A percentile compares a stretch with the other conserved stretches of the same genome.
Evolutionary conservation across 2,797 vertebrate genomes (phyloP).

Genomic region (Pangasius mekongensis): DNA sequence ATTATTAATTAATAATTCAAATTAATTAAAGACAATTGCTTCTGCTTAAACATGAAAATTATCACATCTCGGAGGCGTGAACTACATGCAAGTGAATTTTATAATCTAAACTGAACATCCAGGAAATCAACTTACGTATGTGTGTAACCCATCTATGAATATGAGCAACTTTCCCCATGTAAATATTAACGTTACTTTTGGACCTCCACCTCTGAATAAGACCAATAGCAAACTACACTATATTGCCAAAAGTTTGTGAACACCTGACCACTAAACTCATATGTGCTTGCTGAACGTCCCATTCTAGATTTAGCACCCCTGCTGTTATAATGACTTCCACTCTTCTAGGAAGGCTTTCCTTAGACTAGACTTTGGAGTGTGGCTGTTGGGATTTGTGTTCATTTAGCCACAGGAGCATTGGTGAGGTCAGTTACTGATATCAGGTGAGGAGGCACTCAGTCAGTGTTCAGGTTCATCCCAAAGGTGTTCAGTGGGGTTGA

Average conservation of each 20-base stretch:
- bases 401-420: not conserved
- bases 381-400: not conserved
- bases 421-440: not conserved
- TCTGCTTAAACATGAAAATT: not conserved
- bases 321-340: not conserved
- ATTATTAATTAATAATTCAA: not conserved
- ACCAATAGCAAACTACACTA: not conserved
- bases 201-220: not conserved
- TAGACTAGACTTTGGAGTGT: not conserved
- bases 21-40: not conserved
- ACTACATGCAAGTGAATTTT: not conserved
- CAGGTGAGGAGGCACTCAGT: not conserved
- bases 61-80: not conserved
- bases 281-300: too few species aligned
- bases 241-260: not conserved
- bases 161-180: not conserved
- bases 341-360: not conserved
- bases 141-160: not conserved
- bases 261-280: not conserved
- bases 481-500: not conserved
- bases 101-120: not conserved
- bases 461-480: not conserved
- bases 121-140: not conserved
- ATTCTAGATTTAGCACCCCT: not conserved
- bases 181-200: not conserved